phyloP scores from a whole-genome alignment of 1,140 invertebrate genomes.

The Bombus consobrinus region DNA sequence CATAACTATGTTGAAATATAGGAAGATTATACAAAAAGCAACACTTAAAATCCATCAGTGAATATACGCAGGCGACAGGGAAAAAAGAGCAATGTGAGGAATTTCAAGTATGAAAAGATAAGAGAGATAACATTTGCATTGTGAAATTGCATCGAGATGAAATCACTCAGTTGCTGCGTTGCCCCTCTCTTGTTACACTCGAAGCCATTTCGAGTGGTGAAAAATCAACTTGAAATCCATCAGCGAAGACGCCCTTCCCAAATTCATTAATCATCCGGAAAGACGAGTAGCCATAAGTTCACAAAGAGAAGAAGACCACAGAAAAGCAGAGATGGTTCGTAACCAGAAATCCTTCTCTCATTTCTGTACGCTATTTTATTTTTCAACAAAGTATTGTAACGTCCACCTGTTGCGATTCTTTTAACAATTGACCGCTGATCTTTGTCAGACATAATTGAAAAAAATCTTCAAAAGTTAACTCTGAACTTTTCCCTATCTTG shows the following conservation, averaged over 20 bases:
- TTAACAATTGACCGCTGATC: not conserved
- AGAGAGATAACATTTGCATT: slow-evolving; percentile 1
- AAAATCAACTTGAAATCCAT: slow-evolving; percentile 7
- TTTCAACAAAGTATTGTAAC: not conserved
- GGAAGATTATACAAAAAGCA: not conserved
- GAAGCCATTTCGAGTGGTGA: not conserved
- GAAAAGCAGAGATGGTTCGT: not conserved
- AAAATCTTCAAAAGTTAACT: not conserved
- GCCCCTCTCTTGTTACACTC: not conserved
- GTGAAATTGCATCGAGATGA: not conserved
- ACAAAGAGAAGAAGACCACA: not conserved
- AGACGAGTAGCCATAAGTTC: slow-evolving; percentile 36
- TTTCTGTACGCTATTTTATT: not conserved
- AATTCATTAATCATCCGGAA: slow-evolving; percentile 44
- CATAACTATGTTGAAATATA: no score
- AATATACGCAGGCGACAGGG: not conserved
- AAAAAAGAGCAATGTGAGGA: not conserved
- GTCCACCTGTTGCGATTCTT: slow-evolving; percentile 22
- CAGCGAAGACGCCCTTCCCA: not conserved
- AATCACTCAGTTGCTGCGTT: not conserved
- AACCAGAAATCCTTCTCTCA: not conserved
- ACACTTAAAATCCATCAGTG: not conserved
- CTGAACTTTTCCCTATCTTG: not conserved
- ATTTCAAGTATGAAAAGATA: not conserved
- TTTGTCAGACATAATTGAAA: no score